Conservation (phyloP, 1,140 invertebrate genomes). For the Lysiphlebus fabarum region DNA sequence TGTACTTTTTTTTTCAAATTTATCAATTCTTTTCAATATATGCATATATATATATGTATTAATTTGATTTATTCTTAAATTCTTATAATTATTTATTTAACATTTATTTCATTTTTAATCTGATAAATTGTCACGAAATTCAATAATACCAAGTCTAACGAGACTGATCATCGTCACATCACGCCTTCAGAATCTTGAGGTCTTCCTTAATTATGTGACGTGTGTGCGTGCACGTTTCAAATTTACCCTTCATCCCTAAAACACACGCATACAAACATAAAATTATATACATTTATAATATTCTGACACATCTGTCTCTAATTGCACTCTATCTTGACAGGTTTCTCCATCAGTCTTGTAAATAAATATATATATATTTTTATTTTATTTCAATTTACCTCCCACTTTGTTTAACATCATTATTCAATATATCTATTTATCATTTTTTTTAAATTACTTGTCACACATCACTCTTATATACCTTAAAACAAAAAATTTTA, state of each 20-base stretch:
- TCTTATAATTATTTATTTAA: neutral
- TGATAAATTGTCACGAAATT: slow-evolving; percentile 14
- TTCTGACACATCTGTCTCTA: slow-evolving; percentile 19
- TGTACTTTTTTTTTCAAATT: neutral
- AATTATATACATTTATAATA: neutral
- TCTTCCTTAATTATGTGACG: neutral
- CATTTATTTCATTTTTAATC: neutral
- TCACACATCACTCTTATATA: no score
- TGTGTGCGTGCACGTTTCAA: neutral
- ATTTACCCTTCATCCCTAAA: no score
- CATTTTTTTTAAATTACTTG: no score
- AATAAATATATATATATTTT: neutral
- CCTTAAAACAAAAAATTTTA: no score
- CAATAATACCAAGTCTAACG: slow-evolving; percentile 20
- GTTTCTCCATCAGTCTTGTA: slow-evolving; percentile 14
- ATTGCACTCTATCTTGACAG: slow-evolving; percentile 18
- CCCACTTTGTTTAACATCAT: no score
- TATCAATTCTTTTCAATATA: neutral
- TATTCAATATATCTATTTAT: no score
- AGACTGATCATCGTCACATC: slow-evolving; percentile 16
- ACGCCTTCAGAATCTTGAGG: slow-evolving; percentile 5
- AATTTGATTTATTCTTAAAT: no score
- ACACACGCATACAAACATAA: neutral
- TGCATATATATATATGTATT: neutral
- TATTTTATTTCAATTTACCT: neutral